Base-by-base conservation (phyloP, 2,113 vertebrate genomes). In the Halcyon malimbica region DNA sequence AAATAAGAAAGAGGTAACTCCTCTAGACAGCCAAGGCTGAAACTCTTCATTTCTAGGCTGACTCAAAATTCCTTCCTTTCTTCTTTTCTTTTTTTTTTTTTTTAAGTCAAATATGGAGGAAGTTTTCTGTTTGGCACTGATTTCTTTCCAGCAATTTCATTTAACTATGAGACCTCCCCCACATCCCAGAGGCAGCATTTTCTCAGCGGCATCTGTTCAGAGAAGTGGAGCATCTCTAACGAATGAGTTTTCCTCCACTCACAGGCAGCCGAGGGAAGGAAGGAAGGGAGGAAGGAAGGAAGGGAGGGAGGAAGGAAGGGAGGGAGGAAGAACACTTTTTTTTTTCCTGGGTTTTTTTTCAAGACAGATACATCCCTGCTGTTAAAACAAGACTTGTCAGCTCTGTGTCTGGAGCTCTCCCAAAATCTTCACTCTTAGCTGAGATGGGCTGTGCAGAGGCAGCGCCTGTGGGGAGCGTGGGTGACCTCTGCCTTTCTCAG, bases 381-480 rank as follows among this genome's bases (percentile, higher is more conserved):
- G 86, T 65, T 92, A 62, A 77, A 41, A 60, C 23, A 26, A 31
- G 41, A 15, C 6, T 60, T 69, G 60, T 68, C 68, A 87, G 4
- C 42, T 48, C 53, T 31, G 19, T 65, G 56, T 56, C 78, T 74
- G 89, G 51, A 65, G 41, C 65, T 78, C 44, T 75, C 74, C 74
- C 48, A 6, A 76, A 54, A 60, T 19, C 60, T 57, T 19, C 26
- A 9, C 23, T 5, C 7, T 46, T 39, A 10, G 8, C 67, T 31
- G 67, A 59, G 73, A 18, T 4, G 28, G 33, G 37, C 67, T 73
- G 26, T 25, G 48, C 57, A 73, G 69, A 39, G 1, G 44, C 57
- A 73, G 69, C 28, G 0, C 28, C 21, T n/a, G 39, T 21, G 50
- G 39, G 29, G 44, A 53, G 29, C 0, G 0, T 53, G 31, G 39